Conservation (phyloP, 1,140 invertebrate species). For the Drosophila kikkawai region DNA sequence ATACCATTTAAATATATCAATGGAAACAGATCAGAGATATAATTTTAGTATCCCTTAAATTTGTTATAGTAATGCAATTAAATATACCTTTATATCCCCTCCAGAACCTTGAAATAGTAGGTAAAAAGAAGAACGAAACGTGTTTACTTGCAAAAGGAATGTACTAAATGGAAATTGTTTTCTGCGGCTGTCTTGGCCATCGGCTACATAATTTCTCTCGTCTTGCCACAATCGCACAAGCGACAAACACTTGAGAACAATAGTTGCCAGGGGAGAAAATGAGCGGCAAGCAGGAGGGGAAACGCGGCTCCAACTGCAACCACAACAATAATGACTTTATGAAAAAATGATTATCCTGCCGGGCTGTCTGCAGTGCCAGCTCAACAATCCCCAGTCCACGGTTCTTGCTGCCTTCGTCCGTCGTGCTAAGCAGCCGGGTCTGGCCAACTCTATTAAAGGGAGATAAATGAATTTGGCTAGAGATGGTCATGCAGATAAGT, state of each 20-base stretch:
- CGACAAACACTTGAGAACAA: constrained; percentile 81
- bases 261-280: constrained; percentile 53
- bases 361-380: constrained; percentile 53
- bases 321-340: constrained; percentile 83
- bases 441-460: constrained; percentile 61
- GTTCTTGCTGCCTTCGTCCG: neutral
- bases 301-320: constrained; percentile 57
- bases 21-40: no score
- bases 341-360: constrained; percentile 79
- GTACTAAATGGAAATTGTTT: constrained; percentile 80
- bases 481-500: constrained; percentile 22
- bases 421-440: constrained; percentile 42
- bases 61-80: neutral
- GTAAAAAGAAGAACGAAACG: constrained; percentile 37
- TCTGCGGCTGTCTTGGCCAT: constrained; percentile 60
- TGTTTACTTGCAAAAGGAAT: constrained; percentile 68
- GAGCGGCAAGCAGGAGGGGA: neutral
- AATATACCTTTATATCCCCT: neutral
- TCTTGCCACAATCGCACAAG: constrained; percentile 56
- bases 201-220: constrained; percentile 74
- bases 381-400: constrained; percentile 17
- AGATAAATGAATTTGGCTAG: constrained; percentile 50
- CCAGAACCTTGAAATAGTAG: neutral
- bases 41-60: neutral
- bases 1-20: no score